Conservation (phyloP, 2,113 vertebrate genomes). For the Oreamnos americanus region DNA sequence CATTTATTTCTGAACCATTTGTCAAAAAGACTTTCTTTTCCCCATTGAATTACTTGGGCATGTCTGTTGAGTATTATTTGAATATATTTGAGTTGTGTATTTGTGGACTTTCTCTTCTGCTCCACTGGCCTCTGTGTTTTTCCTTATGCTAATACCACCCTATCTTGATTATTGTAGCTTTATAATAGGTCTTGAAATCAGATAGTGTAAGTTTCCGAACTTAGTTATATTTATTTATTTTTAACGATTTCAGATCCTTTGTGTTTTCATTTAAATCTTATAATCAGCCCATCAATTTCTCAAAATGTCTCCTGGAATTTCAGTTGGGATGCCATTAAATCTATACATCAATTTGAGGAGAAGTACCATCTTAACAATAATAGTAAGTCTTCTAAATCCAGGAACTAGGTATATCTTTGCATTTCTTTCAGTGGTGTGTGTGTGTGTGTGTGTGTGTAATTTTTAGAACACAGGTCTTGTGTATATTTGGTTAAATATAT, state of each 20-base stretch:
- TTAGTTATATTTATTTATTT: not conserved
- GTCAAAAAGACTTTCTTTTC: not conserved
- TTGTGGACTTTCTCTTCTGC: not conserved
- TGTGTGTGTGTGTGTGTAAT: not conserved
- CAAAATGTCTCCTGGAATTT: constrained; percentile 4
- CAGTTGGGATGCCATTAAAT: not conserved
- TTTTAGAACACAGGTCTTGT: not conserved
- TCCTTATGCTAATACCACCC: not conserved
- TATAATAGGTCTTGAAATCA: not conserved
- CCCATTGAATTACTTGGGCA: not conserved
- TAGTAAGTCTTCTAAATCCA: not conserved
- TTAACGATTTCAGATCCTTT: not conserved
- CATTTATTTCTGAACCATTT: not conserved
- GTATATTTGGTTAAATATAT: not conserved
- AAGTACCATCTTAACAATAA: not conserved
- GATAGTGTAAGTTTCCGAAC: not conserved
- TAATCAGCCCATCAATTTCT: not conserved
- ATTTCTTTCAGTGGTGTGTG: not conserved
- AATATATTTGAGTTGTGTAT: not conserved
- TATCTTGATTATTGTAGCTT: not conserved
- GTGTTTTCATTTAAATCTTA: not conserved
- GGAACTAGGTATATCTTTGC: not conserved
- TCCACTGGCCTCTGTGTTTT: not conserved
- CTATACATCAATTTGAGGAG: not conserved
- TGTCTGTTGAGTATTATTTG: not conserved